Evolutionary conservation across 2,888 invertebrate genomes (phyloP).

Genomic region (Linnaemya vulpina): DNA sequence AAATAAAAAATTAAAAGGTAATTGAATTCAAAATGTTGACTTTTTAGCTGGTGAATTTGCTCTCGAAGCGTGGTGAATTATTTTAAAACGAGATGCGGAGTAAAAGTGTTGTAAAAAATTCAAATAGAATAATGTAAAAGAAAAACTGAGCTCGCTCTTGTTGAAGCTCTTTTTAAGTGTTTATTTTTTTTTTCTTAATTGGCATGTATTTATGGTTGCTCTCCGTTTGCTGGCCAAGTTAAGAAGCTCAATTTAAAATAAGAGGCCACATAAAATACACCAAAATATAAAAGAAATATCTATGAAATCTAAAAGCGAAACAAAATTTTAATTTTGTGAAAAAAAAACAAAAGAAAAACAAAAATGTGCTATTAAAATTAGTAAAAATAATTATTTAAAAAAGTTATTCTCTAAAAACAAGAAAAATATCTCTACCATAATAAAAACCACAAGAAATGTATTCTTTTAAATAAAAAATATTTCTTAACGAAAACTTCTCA

Average conservation of each 20-base stretch:
- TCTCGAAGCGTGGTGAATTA: conserved; percentile 35
- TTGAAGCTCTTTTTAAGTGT: conserved; percentile 26
- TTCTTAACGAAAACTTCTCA: not conserved
- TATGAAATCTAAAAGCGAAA: not conserved
- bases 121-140: conserved; percentile 1
- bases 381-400: not conserved
- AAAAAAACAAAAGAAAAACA: not conserved
- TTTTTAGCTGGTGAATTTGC: conserved; percentile 36
- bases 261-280: conserved; percentile 33
- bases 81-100: conserved; percentile 11
- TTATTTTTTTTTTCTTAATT: conserved; percentile 18
- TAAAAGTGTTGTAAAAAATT: not conserved
- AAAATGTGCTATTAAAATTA: not conserved
- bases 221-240: conserved; percentile 58
- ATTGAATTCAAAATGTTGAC: conserved; percentile 37
- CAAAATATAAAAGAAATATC: conserved; percentile 36
- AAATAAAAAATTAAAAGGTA: conserved; percentile 50
- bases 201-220: conserved; percentile 23
- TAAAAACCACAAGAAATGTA: not conserved
- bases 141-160: conserved; percentile 35
- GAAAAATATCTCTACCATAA: no score
- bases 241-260: conserved; percentile 62
- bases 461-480: conserved; percentile 1
- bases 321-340: conserved; percentile 9
- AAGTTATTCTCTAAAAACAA: not conserved